Conservation (phyloP, 2,113 vertebrate species). For the Pelodiscus sinensis region DNA sequence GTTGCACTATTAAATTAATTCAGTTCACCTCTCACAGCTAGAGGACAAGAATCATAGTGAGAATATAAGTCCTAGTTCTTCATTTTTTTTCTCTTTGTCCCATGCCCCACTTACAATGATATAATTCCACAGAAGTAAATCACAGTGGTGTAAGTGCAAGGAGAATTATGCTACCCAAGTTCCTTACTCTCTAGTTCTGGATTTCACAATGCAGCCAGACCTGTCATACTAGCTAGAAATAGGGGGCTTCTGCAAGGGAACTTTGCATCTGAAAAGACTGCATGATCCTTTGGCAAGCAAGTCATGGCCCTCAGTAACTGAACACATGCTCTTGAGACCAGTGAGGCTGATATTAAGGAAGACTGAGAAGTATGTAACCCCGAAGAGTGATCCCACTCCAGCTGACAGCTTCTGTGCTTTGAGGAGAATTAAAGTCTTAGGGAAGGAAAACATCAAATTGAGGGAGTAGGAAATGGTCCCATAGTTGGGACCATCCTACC, state of each 20-base stretch:
- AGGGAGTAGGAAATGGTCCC: too few species aligned
- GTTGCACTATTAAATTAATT: neutral
- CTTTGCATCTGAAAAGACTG: neutral
- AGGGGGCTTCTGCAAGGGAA: neutral
- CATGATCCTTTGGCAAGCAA: neutral
- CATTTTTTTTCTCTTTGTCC: neutral
- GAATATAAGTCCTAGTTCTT: neutral
- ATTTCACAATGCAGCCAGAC: neutral
- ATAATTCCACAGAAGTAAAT: slow-evolving; percentile 4
- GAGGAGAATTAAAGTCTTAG: too few species aligned
- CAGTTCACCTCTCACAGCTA: slow-evolving; percentile 3
- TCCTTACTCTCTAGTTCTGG: neutral
- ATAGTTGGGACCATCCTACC: too few species aligned
- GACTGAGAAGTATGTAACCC: too few species aligned
- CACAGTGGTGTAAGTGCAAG: neutral
- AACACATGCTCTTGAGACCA: neutral
- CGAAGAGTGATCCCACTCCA: too few species aligned
- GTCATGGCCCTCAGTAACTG: neutral
- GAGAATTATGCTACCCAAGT: neutral
- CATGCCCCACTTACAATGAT: neutral
- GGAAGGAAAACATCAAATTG: too few species aligned
- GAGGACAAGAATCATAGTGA: neutral
- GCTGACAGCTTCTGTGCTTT: too few species aligned
- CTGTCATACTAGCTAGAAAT: neutral
- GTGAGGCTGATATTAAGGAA: neutral